phyloP scores from a whole-genome alignment of 2,113 vertebrate species.

The Trichechus manatus region DNA sequence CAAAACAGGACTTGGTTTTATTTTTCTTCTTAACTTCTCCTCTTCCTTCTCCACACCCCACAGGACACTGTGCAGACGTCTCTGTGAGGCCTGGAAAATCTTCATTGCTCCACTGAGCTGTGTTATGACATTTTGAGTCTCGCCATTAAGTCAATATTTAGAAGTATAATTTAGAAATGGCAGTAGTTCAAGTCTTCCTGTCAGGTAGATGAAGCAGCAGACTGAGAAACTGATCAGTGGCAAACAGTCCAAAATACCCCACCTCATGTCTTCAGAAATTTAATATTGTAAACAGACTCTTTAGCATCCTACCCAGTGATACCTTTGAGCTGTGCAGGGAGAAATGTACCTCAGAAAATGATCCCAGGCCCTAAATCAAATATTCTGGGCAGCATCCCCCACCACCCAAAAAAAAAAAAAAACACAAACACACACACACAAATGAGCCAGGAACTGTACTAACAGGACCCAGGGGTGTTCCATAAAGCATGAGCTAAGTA shows the following conservation, averaged over 20 bases:
- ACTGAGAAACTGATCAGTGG: slow-evolving; percentile 68
- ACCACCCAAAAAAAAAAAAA: no score
- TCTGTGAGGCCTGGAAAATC: slow-evolving; percentile 79
- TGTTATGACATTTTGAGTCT: slow-evolving; percentile 86
- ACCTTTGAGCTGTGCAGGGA: neutral
- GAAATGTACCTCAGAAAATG: neutral
- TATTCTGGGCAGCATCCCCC: neutral
- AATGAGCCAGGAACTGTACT: neutral
- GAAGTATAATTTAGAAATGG: slow-evolving; percentile 86
- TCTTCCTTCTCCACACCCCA: slow-evolving; percentile 58
- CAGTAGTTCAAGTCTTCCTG: slow-evolving; percentile 80
- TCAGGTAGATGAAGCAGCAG: slow-evolving; percentile 83
- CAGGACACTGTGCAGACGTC: slow-evolving; percentile 73
- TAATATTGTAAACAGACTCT: slow-evolving; percentile 49
- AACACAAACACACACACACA: no score
- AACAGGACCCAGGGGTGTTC: neutral
- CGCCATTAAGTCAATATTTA: slow-evolving; percentile 86
- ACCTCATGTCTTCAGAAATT: slow-evolving; percentile 39
- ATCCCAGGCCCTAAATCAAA: neutral
- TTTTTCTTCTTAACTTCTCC: slow-evolving; percentile 64
- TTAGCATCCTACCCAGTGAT: slow-evolving; percentile 26
- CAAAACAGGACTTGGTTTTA: slow-evolving; percentile 71
- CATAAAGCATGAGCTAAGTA: neutral
- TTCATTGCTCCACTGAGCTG: slow-evolving; percentile 76
- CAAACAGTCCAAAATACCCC: slow-evolving; percentile 66